Base-by-base conservation (phyloP, 2,888 invertebrate species). In the Aphidius colemani region DNA sequence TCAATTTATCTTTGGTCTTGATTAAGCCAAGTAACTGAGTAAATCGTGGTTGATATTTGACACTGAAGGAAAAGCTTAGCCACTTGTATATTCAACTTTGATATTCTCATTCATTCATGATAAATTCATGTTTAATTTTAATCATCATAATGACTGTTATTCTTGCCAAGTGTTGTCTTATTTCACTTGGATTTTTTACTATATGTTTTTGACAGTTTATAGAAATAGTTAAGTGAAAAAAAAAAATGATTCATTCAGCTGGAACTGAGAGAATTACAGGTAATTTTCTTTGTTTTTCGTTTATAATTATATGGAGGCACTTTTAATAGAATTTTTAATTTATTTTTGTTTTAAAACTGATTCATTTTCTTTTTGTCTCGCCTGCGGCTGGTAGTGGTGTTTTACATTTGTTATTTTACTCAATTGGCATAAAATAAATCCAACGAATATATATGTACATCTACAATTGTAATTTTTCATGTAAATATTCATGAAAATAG, bases 401-500 rank as follows among this genome's bases (percentile, higher is more conserved):
- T 30, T 30, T 30, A 30, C 30, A 5, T 30, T 30, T 2, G 30
- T 30, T 2, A 49, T 48, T 13, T 40, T 46, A 39, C 40, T 45
- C 44, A 45, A 48, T 58, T 53, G 53, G 45, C 51, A 40, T 49
- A 10, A 30, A 48, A 39, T 58, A 10, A n/a, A 30, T 44, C 8
- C 44, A 41, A 53, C 41, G 48, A 9, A 4, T 30, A 30, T 18
- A 18, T 11, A 41, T 10, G 18, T 60, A 18, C 57, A 62, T 62
- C 57, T 62, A 56, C 62, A 62, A 62, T 56, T 62, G 57, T 49
- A 62, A 62, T 62, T 56, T 30, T 30, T 40, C 39, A 44, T 41
- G n/a, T 62, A 50, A 62, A 62, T 62, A 62, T 62, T 62, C 62
- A 62, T 62, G 40, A 49, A 50, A 11, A 30, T 7, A 57, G 18